A percentile compares a stretch with the other conserved stretches of the same genome.
These are phyloP conservation scores for Sciurus carolinensis DNA, from an alignment of 2,797 vertebrate species.

Conservation along the genomic window DNA sequence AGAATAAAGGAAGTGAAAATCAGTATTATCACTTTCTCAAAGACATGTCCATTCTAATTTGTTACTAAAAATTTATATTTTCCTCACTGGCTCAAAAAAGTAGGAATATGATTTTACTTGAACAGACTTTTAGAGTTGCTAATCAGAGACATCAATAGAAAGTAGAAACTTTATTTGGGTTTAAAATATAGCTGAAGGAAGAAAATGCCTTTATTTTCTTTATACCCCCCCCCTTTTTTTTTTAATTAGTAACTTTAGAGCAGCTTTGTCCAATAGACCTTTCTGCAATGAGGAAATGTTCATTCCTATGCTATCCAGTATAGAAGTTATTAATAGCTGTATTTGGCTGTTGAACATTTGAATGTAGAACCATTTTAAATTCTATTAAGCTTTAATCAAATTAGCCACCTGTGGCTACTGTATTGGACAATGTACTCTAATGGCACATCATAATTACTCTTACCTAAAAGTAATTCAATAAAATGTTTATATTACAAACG, in stretches of 20 bases:
- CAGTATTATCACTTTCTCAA: background rate
- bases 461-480: conserved; percentile 27
- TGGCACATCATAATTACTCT: background rate
- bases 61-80: conserved; percentile 52
- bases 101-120: background rate
- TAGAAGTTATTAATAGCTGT: background rate
- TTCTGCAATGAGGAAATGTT: background rate
- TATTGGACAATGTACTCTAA: background rate
- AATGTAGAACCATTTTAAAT: background rate
- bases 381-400: conserved; percentile 38
- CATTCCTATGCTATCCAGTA: rapidly evolving
- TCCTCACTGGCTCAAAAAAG: conserved; percentile 31
- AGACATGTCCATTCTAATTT: background rate
- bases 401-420: background rate
- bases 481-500: background rate
- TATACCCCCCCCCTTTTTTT: background rate
- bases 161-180: conserved; percentile 23
- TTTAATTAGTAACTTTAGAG: background rate
- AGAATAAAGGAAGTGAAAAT: conserved; percentile 10
- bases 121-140: conserved; percentile 41
- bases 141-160: conserved; percentile 33
- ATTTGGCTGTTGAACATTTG: background rate
- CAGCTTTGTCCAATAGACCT: background rate
- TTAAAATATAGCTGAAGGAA: conserved; percentile 11
- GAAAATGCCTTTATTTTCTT: background rate